Evolutionary conservation across 2,888 invertebrate species (phyloP).

Genomic region (Incurvaria masculella): DNA sequence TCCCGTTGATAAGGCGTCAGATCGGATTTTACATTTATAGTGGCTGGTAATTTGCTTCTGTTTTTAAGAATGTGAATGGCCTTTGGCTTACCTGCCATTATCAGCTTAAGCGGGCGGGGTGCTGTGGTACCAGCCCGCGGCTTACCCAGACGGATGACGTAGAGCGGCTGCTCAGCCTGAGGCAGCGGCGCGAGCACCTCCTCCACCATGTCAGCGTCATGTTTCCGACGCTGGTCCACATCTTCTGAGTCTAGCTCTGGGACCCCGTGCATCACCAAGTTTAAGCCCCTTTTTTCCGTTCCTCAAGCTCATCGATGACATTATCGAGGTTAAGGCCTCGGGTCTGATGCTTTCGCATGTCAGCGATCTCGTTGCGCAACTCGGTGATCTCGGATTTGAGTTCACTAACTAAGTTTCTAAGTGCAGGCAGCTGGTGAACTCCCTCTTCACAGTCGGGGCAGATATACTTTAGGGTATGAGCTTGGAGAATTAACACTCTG

Average conservation of each 20-base stretch:
- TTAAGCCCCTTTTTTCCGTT: neutral
- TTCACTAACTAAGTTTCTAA: no score
- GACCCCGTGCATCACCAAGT: neutral
- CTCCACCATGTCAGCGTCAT: neutral
- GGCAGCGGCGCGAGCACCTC: neutral
- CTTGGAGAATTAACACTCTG: no score
- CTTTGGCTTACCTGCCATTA: neutral
- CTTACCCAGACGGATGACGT: neutral
- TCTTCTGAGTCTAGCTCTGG: neutral
- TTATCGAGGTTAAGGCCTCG: no score
- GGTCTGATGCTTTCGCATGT: no score
- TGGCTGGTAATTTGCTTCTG: neutral
- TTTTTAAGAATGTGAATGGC: neutral
- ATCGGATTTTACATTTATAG: neutral
- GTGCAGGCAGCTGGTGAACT: no score
- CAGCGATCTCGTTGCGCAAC: no score
- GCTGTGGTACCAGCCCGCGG: neutral
- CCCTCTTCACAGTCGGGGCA: no score
- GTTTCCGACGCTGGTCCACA: slow-evolving; percentile 1
- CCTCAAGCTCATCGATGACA: no score
- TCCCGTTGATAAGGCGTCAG: neutral
- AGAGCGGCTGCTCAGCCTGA: neutral
- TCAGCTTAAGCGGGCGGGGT: neutral
- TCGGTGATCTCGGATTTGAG: no score
- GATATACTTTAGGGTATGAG: no score